Conservation (phyloP, 1,140 invertebrate species). For the Hylyphantes graminicola region DNA sequence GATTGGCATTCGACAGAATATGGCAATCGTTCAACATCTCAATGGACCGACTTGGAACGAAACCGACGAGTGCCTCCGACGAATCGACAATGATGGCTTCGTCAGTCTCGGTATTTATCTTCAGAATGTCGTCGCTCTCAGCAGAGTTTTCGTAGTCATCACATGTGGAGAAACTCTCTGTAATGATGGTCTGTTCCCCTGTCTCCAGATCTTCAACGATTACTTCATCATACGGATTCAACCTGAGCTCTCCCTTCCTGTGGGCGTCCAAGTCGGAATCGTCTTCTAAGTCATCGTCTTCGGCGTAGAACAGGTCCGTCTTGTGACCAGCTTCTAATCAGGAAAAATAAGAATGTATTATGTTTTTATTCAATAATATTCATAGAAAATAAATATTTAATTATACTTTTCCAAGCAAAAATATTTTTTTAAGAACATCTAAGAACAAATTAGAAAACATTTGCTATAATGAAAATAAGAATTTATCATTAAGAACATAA, state of each 20-base stretch:
- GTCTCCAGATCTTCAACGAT: conserved; percentile 63
- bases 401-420: too few species aligned
- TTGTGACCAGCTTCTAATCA: not conserved
- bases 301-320: not conserved
- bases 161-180: conserved; percentile 59
- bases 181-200: conserved; percentile 43
- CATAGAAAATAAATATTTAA: too few species aligned
- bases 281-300: conserved; percentile 17
- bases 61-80: conserved; percentile 63
- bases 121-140: conserved; percentile 70
- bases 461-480: too few species aligned
- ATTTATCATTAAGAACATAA: too few species aligned
- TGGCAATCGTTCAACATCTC: conserved; percentile 59
- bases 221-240: conserved; percentile 65
- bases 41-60: conserved; percentile 63
- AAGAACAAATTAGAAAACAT: too few species aligned
- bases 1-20: conserved; percentile 27
- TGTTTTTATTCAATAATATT: too few species aligned
- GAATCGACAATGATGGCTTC: conserved; percentile 70
- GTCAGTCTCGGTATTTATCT: conserved; percentile 72
- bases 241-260: conserved; percentile 1
- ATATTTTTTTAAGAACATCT: too few species aligned
- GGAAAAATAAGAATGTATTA: too few species aligned
- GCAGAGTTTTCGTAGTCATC: conserved; percentile 58
- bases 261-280: conserved; percentile 7